Evolutionary conservation across 2,888 invertebrate species (phyloP), one percentile per base, ranked within the genome.

Genomic region (Drosophila limbata): DNA sequence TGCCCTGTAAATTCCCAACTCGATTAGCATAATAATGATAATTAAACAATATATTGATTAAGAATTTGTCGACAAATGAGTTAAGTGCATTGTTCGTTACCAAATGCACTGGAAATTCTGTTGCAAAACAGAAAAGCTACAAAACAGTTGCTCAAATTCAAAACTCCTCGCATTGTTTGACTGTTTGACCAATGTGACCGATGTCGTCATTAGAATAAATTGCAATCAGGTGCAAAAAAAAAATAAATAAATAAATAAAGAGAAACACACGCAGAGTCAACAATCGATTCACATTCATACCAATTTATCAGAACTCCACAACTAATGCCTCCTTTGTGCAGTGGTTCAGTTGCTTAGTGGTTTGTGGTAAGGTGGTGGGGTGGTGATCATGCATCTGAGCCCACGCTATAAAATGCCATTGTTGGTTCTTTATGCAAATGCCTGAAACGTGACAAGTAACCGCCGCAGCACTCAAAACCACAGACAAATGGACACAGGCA

Each of bases 391-490:
- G 70, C 52, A 50, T 71, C 71, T 65, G 37, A 69, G 57, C 77
- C 88, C 84, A 88, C 86, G 69, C 73, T 53, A 64, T 68, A 48
- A 72, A 83, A 83, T 83, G 69, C 81, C 72, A 75, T 71, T 73
- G 69, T 80, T 62, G 72, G 72, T 65, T 65, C 67, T 70, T 53
- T 70, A 88, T 83, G 83, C 88, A 84, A 84, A 84, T 84, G 73
- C 51, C 70, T 75, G 71, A 84, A 84, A 84, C 88, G 84, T 84
- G 84, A 84, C 84, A 80, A 77, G 78, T 77, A 68, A 73, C 68
- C 67, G 71, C 74, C 66, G 50, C 76, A 78, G 57, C 50, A 59
- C 57, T 60, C 44, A 13, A 70, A 79, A 47, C 69, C 73, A 67
- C 69, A 48, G 60, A 47, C 63, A 50, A 71, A 45, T 40, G 55